These are phyloP conservation scores for Elmis aenea DNA, from an alignment of 2,888 invertebrate genomes.

Conservation along the genomic window DNA sequence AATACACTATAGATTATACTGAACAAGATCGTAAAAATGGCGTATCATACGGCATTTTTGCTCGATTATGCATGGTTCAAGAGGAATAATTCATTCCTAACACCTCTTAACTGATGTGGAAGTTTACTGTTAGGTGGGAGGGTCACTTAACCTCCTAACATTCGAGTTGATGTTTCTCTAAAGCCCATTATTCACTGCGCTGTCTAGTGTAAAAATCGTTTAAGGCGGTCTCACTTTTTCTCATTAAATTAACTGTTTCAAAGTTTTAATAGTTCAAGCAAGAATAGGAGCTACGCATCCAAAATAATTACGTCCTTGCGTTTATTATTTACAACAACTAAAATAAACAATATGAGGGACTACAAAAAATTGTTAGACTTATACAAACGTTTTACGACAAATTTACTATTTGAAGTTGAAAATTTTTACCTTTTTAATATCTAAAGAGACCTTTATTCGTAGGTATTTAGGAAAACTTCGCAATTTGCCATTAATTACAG, in stretches of 20 bases:
- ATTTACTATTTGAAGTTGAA: too few relatives aligned
- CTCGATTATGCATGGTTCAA: slow-evolving; percentile 10
- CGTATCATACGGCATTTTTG: neutral
- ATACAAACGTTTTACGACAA: too few relatives aligned
- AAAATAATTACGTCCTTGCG: too few relatives aligned
- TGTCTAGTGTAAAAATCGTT: slow-evolving; percentile 16
- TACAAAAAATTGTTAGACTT: too few relatives aligned
- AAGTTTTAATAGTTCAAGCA: neutral
- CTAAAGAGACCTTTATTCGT: too few relatives aligned
- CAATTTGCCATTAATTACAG: too few relatives aligned
- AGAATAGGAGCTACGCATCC: neutral
- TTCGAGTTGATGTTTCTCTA: slow-evolving; percentile 18
- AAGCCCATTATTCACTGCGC: slow-evolving; percentile 19
- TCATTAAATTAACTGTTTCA: neutral
- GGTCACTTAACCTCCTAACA: slow-evolving; percentile 22
- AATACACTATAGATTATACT: too few relatives aligned
- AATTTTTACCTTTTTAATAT: too few relatives aligned
- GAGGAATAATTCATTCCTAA: slow-evolving; percentile 7
- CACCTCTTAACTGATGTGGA: slow-evolving; percentile 5
- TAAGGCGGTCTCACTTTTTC: slow-evolving; percentile 3
- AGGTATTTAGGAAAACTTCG: too few relatives aligned
- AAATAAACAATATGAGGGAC: too few relatives aligned
- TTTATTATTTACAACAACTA: too few relatives aligned
- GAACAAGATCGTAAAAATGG: too few relatives aligned
- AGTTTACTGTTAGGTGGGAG: slow-evolving; percentile 24